Evolutionary conservation across 1,140 invertebrate species (phyloP), one percentile per base, ranked within the genome.

Genomic region (Drosophila saltans): DNA sequence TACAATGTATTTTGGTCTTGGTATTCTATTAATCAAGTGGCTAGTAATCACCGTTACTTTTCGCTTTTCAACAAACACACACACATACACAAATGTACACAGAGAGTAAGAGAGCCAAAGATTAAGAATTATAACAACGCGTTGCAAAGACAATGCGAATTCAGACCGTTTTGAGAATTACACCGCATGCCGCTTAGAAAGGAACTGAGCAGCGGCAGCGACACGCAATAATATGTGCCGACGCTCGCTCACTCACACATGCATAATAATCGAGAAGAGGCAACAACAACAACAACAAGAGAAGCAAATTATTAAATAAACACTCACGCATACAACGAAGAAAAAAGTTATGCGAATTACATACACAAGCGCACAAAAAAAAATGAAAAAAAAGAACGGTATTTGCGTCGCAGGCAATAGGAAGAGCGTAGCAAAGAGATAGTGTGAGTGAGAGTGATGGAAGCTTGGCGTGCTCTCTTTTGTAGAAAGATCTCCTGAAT

Each of bases 141-240:
- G 24, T 48, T 48, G 10, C 45, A 39, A 45, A 66, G 48, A 66
- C 43, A 80, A 59, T 89, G 84, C 68, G 74, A 84, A 69, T 80
- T 75, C 79, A 69, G 78, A 78, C 68, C 82, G 83, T 83, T 88
- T 86, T 89, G 80, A 88, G 77, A 88, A 88, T 89, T 89, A 88
- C 84, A 88, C 84, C 77, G 85, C 74, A 75, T 88, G 84, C 84
- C 84, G 90, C 88, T 91, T 90, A 85, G 86, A 91, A 91, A 91
- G 88, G 90, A 91, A 91, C 82, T 81, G 72, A 90, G 91, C 86
- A 63, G 75, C 64, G 41, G 33, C 69, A 48, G 70, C 33, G 61
- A 72, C 59, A 88, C 78, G 36, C 75, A 80, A 78, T 78, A 71
- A 72, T 36, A 36, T 72, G 81, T 72, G 73, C 66, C 77, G 40